Conservation (phyloP, 1,140 invertebrate species). For the Andrena cerasifolii region DNA sequence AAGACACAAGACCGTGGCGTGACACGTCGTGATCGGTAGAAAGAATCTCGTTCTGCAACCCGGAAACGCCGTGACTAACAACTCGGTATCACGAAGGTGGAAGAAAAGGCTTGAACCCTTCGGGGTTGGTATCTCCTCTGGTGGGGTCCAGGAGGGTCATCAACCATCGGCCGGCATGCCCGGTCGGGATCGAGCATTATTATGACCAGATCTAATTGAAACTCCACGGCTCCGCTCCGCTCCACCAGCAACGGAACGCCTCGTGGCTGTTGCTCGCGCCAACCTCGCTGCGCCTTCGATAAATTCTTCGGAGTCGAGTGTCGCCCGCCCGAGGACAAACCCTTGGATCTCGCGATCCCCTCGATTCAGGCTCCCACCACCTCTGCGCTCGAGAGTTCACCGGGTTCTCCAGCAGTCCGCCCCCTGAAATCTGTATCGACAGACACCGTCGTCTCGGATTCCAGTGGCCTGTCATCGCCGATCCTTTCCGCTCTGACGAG, state of each 20-base stretch:
- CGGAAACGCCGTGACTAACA: conserved; percentile 72
- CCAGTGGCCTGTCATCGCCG: conserved; percentile 28
- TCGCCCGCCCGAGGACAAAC: not conserved
- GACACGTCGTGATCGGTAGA: conserved; percentile 66
- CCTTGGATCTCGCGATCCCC: not conserved
- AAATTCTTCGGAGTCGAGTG: conserved; percentile 14
- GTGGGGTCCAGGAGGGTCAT: conserved; percentile 66
- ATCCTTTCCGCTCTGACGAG: conserved; percentile 44
- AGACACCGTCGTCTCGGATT: conserved; percentile 18
- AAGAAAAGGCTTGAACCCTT: conserved; percentile 65
- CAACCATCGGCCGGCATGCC: conserved; percentile 66
- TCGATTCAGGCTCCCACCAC: conserved; percentile 5
- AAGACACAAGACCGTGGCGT: conserved; percentile 56
- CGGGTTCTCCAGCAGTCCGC: too few relatives aligned
- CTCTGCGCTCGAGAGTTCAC: not conserved
- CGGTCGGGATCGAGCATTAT: conserved; percentile 61
- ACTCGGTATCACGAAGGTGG: conserved; percentile 73
- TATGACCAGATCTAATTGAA: conserved; percentile 76
- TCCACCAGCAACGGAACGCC: not conserved
- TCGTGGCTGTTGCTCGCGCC: conserved; percentile 1
- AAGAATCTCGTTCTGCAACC: conserved; percentile 68
- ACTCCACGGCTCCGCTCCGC: conserved; percentile 41
- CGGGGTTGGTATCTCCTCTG: conserved; percentile 66
- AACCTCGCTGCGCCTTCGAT: conserved; percentile 5
- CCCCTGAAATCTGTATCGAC: conserved; percentile 24